Evolutionary conservation across 2,113 vertebrate species (phyloP), one percentile per base, ranked within the genome.

Genomic region (Cyprinodon tularosa): DNA sequence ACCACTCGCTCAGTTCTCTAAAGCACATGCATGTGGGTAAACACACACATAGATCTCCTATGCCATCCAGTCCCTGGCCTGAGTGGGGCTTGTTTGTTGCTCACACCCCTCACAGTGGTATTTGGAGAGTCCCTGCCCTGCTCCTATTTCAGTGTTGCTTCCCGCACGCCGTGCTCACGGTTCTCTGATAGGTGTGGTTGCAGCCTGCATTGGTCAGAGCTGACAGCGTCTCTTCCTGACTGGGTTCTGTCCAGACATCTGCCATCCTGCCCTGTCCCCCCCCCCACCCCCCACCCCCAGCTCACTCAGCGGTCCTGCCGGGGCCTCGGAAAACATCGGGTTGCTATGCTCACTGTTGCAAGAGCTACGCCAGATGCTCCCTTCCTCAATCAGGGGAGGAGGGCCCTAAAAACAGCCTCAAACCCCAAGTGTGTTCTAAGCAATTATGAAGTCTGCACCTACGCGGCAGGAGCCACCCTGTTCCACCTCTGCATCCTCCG

Each of bases 101-200:
- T 77, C 89, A 89, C 77, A 74, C 80, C 82, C 80, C 84, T 90
- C 88, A 47, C 87, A 92, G 90, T 81, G 82, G 76, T 81, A 90
- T 92, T 91, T 86, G 87, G 77, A 90, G 91, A 90, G 88, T 87
- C 84, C 86, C 80, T 82, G 81, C 88, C 89, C 89, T 88, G 87
- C 89, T 94, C 92, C 90, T 90, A 90, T 94, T 94, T 93, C 92
- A 91, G 86, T 78, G 78, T 77, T 76, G 78, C 77, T 86, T 88
- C 82, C 57, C 86, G 84, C 84, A 65, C 59, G 59, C 72, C 70
- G 88, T 83, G 89, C 86, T 87, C 84, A 84, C 89, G 90, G 92
- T 81, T 92, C 78, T 42, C 36, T 76, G 84, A 59, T 85, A 88
- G 91, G 91, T 91, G 90, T 85, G 88, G 91, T 84, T 74, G 67